Percentiles rank a stretch among this genome's conserved stretches.
Conservation (phyloP, 2,113 vertebrate genomes). For the Phocoena phocoena region DNA sequence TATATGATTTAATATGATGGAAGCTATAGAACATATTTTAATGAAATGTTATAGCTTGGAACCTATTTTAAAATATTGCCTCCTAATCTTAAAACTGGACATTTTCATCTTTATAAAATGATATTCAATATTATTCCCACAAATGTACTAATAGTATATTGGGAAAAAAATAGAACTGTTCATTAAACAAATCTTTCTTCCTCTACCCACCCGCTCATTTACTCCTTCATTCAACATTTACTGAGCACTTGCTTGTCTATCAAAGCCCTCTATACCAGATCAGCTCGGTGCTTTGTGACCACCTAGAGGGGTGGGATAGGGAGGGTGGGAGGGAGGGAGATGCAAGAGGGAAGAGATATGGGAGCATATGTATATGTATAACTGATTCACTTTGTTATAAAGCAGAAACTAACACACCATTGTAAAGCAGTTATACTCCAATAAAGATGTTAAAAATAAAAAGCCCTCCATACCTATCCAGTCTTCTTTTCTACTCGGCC, state of each 20-base stretch:
- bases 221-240: not conserved
- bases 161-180: not conserved
- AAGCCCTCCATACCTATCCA: not conserved
- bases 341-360: too few species aligned
- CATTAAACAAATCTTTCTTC: not conserved
- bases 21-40: not conserved
- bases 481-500: not conserved
- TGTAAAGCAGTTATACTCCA: too few species aligned
- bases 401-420: too few species aligned
- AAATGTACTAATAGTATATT: not conserved
- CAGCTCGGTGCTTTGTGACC: too few species aligned
- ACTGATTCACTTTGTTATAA: too few species aligned
- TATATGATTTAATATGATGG: not conserved
- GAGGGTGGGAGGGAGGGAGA: too few species aligned
- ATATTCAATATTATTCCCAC: not conserved
- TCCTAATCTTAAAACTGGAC: not conserved
- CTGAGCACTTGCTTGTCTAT: not conserved
- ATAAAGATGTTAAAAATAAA: too few species aligned
- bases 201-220: not conserved
- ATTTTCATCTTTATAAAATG: slow-evolving; percentile 20
- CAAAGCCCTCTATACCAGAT: not conserved
- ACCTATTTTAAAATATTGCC: slow-evolving; percentile 26
- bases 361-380: too few species aligned
- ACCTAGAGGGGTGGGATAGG: too few species aligned
- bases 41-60: slow-evolving; percentile 24